Evolutionary conservation across 2,888 invertebrate species (phyloP).

Genomic region (Sicus ferrugineus): DNA sequence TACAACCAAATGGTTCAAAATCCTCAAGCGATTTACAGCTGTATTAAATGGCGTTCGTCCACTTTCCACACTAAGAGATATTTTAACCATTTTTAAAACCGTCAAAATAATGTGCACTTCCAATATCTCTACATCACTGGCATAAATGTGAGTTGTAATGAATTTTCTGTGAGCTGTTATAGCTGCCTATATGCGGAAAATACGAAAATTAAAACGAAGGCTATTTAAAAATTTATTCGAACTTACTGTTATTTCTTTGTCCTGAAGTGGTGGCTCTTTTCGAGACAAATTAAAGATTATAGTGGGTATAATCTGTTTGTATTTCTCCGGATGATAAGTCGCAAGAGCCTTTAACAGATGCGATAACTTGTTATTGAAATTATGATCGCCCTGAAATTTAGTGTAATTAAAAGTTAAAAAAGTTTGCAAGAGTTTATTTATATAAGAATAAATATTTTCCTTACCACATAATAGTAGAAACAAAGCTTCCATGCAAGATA

Average conservation of each 20-base stretch:
- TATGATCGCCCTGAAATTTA: slow-evolving; percentile 30
- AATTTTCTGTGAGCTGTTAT: slow-evolving; percentile 37
- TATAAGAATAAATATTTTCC: not conserved
- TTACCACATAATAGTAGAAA: slow-evolving; percentile 42
- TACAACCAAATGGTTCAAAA: slow-evolving; percentile 40
- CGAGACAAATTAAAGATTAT: slow-evolving; percentile 41
- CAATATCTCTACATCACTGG: slow-evolving; percentile 33
- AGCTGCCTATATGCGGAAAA: slow-evolving; percentile 29
- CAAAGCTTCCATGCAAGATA: slow-evolving; percentile 42
- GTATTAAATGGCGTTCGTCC: too few relatives aligned
- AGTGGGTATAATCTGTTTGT: slow-evolving; percentile 39
- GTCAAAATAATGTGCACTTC: slow-evolving; percentile 40
- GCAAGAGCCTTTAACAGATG: slow-evolving; percentile 37
- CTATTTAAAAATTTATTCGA: not conserved
- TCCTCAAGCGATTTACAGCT: slow-evolving; percentile 38
- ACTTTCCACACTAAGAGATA: slow-evolving; percentile 33
- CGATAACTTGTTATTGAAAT: slow-evolving; percentile 35
- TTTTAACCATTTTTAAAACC: slow-evolving; percentile 39
- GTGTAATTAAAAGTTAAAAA: too few relatives aligned
- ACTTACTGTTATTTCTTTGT: slow-evolving; percentile 33
- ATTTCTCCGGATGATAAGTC: slow-evolving; percentile 33
- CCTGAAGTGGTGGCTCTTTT: slow-evolving; percentile 32
- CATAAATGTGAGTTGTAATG: slow-evolving; percentile 35
- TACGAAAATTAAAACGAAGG: not conserved
- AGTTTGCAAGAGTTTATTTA: too few relatives aligned